Percentiles rank a stretch among this genome's conserved stretches.
These are phyloP conservation scores for Rhagophthalmus giganteus DNA, from an alignment of 2,888 invertebrate genomes.

Conservation along the genomic window DNA sequence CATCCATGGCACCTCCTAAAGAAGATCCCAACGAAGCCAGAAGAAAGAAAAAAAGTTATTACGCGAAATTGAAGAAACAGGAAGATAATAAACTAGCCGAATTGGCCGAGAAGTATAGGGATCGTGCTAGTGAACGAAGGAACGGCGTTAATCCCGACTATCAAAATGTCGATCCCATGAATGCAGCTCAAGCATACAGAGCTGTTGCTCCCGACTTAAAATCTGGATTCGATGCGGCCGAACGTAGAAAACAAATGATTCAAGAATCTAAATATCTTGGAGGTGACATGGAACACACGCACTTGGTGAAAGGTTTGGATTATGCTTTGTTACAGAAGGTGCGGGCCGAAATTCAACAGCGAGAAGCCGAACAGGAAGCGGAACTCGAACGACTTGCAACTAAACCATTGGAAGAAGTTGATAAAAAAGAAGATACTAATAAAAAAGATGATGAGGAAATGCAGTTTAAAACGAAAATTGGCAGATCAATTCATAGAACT, in stretches of 20 bases:
- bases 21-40: slow-evolving; percentile 82
- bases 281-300: slow-evolving; percentile 99
- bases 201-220: slow-evolving; percentile 97
- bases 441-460: slow-evolving; percentile 73
- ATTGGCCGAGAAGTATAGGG: slow-evolving; percentile 89
- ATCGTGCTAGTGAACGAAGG: slow-evolving; percentile 86
- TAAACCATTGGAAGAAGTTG: slow-evolving; percentile 59
- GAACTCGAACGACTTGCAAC: slow-evolving; percentile 76
- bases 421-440: slow-evolving; percentile 52
- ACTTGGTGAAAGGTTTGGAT: slow-evolving; percentile 92
- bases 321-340: slow-evolving; percentile 91
- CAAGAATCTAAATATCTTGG: slow-evolving; percentile 99
- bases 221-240: slow-evolving; percentile 92
- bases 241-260: slow-evolving; percentile 91
- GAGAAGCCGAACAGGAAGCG: slow-evolving; percentile 81
- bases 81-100: slow-evolving; percentile 95
- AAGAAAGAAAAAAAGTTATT: slow-evolving; percentile 92
- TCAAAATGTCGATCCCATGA: slow-evolving; percentile 80
- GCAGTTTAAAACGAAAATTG: slow-evolving; percentile 81
- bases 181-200: slow-evolving; percentile 70
- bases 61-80: slow-evolving; percentile 90
- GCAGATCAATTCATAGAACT: slow-evolving; percentile 73
- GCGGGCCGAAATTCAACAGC: slow-evolving; percentile 82
- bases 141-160: slow-evolving; percentile 84
- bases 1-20: slow-evolving; percentile 52